Evolutionary conservation across 2,888 invertebrate species (phyloP).

Genomic region (Aphodius sticticus): DNA sequence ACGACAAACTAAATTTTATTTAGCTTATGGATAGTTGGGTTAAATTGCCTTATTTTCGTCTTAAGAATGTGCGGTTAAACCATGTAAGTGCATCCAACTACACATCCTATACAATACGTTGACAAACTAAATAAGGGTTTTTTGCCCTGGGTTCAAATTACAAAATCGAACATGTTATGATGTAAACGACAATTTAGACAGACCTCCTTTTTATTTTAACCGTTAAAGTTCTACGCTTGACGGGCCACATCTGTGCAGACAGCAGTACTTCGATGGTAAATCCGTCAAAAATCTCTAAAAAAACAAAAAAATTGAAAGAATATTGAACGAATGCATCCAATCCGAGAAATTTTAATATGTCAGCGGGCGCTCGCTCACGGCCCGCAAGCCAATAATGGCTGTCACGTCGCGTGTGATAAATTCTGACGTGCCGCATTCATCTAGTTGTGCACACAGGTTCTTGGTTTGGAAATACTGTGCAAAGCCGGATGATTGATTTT

Average conservation of each 20-base stretch:
- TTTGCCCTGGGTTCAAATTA: too few relatives aligned
- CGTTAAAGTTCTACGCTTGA: too few relatives aligned
- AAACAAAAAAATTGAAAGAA: background rate
- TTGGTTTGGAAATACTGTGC: constrained; percentile 4
- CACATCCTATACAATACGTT: too few relatives aligned
- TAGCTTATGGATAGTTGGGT: too few relatives aligned
- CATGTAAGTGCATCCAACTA: too few relatives aligned
- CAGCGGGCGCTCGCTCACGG: background rate
- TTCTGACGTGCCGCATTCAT: background rate
- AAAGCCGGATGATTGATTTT: background rate
- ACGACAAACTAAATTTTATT: too few relatives aligned
- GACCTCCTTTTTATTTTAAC: too few relatives aligned
- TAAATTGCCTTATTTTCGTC: too few relatives aligned
- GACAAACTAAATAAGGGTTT: too few relatives aligned
- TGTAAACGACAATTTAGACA: too few relatives aligned
- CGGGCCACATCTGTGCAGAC: background rate
- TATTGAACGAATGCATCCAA: background rate
- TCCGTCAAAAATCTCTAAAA: background rate
- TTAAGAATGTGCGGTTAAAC: too few relatives aligned
- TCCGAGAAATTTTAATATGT: constrained; percentile 4
- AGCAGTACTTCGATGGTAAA: background rate
- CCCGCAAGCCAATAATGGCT: background rate
- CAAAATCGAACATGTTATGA: too few relatives aligned
- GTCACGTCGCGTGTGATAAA: background rate
- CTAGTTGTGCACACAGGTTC: background rate